Conservation (phyloP, 2,888 invertebrate species). For the Folsomia manolachei region DNA sequence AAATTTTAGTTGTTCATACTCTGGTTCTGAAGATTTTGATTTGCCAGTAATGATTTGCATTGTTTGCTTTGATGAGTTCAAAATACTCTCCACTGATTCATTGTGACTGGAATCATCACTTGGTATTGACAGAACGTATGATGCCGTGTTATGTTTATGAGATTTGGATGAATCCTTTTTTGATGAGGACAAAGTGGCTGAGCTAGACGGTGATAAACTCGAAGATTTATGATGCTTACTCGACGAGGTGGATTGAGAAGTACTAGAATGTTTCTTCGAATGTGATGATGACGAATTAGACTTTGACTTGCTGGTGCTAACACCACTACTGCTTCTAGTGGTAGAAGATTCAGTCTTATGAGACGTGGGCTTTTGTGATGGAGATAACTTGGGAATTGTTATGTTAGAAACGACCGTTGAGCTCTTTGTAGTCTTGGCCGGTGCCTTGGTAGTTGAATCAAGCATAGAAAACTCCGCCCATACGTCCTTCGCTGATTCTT, state of each 20-base stretch:
- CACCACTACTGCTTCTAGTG: neutral
- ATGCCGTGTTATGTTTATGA: conserved; percentile 5
- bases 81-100: conserved; percentile 41
- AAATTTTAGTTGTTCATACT: conserved; percentile 37
- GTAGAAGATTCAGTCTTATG: conserved; percentile 6
- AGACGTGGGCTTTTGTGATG: neutral
- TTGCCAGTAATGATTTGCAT: conserved; percentile 42
- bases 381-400: neutral
- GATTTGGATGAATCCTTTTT: conserved; percentile 11
- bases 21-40: conserved; percentile 23
- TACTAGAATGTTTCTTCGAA: conserved; percentile 20
- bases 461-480: neutral
- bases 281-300: neutral
- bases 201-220: conserved; percentile 9
- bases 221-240: conserved; percentile 13
- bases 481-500: conserved; percentile 14
- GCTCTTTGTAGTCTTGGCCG: neutral
- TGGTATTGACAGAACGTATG: conserved; percentile 46
- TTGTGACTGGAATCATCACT: conserved; percentile 44
- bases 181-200: conserved; percentile 12
- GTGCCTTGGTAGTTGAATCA: neutral
- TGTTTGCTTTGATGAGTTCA: conserved; percentile 28
- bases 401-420: neutral
- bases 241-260: conserved; percentile 9
- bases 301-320: no score